A percentile compares a stretch with the other conserved stretches of the same genome.
Evolutionary conservation across 1,140 invertebrate species (phyloP).

Genomic region (Coenobita brevimanus): DNA sequence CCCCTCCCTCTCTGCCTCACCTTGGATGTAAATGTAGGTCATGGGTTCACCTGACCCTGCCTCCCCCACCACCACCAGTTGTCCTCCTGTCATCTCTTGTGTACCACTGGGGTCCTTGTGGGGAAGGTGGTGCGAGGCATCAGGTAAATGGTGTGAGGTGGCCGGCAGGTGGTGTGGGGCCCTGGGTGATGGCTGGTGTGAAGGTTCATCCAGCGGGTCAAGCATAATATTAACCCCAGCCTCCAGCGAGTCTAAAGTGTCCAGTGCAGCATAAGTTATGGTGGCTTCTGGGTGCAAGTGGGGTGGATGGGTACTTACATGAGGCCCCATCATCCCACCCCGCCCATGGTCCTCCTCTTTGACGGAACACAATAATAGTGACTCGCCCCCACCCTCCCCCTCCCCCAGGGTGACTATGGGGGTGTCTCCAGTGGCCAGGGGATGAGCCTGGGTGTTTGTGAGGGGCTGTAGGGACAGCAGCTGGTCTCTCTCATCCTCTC

Average conservation of each 20-base stretch:
- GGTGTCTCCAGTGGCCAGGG: not conserved
- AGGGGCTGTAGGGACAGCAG: not conserved
- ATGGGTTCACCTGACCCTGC: constrained; percentile 29
- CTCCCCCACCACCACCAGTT: constrained; percentile 54
- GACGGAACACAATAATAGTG: constrained; percentile 36
- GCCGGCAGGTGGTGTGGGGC: not conserved
- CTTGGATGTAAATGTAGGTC: constrained; percentile 56
- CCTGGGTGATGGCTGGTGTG: not conserved
- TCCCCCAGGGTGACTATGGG: constrained; percentile 26
- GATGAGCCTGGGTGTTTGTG: not conserved
- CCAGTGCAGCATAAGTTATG: constrained; percentile 42
- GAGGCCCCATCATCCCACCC: not conserved
- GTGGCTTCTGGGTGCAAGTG: constrained; percentile 31
- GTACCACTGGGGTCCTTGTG: not conserved
- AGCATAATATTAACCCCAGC: constrained; percentile 32
- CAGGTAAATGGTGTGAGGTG: not conserved
- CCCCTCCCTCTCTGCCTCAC: constrained; percentile 6
- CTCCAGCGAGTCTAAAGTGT: constrained; percentile 6
- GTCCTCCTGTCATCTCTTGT: not conserved
- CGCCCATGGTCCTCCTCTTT: not conserved
- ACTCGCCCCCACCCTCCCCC: not conserved
- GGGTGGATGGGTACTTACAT: constrained; percentile 3
- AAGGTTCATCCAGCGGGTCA: constrained; percentile 4
- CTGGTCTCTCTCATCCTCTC: too few species aligned
- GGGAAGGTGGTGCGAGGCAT: not conserved